Base-by-base conservation (phyloP, 2,888 invertebrate genomes). In the Plebejus argus region DNA sequence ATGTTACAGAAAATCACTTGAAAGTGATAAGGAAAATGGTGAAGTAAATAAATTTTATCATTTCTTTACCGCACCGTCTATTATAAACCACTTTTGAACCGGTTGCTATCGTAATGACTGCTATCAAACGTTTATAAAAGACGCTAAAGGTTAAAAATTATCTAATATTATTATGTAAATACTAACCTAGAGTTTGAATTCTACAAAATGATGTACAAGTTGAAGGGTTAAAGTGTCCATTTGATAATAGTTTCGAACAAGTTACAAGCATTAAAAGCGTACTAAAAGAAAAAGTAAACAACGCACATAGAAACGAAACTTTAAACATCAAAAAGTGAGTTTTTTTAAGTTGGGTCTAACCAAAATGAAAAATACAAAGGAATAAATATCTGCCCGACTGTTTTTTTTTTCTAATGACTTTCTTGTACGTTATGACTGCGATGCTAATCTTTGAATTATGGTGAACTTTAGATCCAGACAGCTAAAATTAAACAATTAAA, bases 41-140 rank as follows among this genome's bases (percentile, higher is more conserved):
- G 8, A 23, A 58, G n/a, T 58, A 5, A 8, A 58, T n/a, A 8
- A 61, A 12, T 61, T 61, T 61, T 61, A 61, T 61, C 61, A 61
- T 4, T 20, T 61, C 8, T 58, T 61, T 7, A 61, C 8, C 20
- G 61, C 8, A 10, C 20, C 20, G 7, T 1, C 23, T 10, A 61
- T 23, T 61, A 61, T 61, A 61, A 61, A 61, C 3, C 61, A 61
- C 10, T 61, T 58, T 61, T 61, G 61, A 61, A 61, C 61, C 61
- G 23, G 61, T 61, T 23, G 20, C 61, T 23, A 12, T 10, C 20
- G 10, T 61, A 23, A 12, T 12, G 10, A 61, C 23, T 23, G 5
- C 7, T 58, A 61, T 61, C 5, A 61, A 61, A 23, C 23, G 4
- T 23, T 20, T 23, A 28, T 28, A 28, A 28, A 2, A 28, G 28